Percentiles rank a stretch among this genome's conserved stretches.
Conservation (phyloP, 2,888 invertebrate genomes). For the Cerastis leucographa region DNA sequence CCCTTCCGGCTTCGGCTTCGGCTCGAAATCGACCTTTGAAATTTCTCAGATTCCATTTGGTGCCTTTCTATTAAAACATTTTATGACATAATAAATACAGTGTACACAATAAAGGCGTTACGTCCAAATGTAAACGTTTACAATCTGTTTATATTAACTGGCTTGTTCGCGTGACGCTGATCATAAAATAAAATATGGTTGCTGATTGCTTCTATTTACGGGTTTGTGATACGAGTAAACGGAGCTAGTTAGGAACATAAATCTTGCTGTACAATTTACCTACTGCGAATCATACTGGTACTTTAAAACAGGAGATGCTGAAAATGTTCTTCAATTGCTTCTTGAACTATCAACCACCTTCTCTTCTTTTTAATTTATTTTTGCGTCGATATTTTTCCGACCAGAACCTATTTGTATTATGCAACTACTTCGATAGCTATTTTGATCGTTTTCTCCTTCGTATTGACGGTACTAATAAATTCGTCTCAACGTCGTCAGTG, state of each 20-base stretch:
- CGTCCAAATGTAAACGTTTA: constrained; percentile 18
- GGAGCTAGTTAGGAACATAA: constrained; percentile 4
- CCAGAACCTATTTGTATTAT: neutral
- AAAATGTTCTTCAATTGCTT: neutral
- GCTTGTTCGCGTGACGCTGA: constrained; percentile 39
- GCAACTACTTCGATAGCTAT: neutral
- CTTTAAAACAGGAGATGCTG: neutral
- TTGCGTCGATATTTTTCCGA: neutral
- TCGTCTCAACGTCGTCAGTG: neutral
- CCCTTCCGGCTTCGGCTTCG: neutral
- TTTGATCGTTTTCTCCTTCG: neutral
- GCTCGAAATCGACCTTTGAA: neutral
- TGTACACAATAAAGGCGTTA: constrained; percentile 32
- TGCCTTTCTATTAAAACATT: constrained; percentile 8
- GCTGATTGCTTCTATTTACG: constrained; percentile 37
- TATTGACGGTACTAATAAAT: neutral
- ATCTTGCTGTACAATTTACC: neutral
- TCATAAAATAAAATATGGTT: constrained; percentile 47
- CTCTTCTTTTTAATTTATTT: neutral
- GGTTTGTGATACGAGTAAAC: neutral
- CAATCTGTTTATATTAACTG: constrained; percentile 21
- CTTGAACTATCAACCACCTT: neutral
- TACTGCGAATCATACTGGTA: neutral
- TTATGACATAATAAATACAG: neutral
- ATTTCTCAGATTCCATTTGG: neutral